A percentile compares a stretch with the other conserved stretches of the same genome.
Conservation (phyloP, 2,888 invertebrate genomes). For the Zele albiditarsus region DNA sequence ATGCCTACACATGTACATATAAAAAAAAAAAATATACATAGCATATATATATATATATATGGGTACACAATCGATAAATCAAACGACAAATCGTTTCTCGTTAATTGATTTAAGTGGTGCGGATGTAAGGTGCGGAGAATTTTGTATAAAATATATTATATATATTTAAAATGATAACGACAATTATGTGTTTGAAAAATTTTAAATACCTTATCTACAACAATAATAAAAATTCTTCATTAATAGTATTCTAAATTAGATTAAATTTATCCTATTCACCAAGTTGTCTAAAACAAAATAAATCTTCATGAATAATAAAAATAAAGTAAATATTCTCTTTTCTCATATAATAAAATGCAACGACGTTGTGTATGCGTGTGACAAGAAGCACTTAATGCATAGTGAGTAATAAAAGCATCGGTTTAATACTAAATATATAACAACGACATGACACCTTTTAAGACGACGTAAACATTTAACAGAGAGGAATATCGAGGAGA, state of each 20-base stretch:
- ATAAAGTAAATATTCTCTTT: background rate
- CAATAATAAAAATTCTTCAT: too few species aligned
- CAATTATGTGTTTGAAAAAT: too few species aligned
- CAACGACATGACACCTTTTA: slow-evolving; percentile 1
- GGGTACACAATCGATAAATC: slow-evolving; percentile 17
- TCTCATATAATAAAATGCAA: background rate
- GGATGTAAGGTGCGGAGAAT: background rate
- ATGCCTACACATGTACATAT: background rate
- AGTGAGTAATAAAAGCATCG: slow-evolving; percentile 11
- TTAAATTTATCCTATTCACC: too few species aligned
- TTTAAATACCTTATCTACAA: too few species aligned
- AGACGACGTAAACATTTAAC: slow-evolving; percentile 5
- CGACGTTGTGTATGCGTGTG: background rate
- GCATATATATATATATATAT: too few species aligned
- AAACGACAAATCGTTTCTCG: slow-evolving; percentile 13
- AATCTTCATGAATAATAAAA: background rate
- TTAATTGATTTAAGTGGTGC: slow-evolving; percentile 24
- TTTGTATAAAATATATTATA: background rate
- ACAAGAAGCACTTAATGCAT: background rate
- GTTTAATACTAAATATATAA: slow-evolving; percentile 12
- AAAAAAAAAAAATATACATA: too few species aligned
- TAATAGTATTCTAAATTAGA: too few species aligned
- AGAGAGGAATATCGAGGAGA: background rate
- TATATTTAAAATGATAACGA: background rate
- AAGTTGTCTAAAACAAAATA: too few species aligned